Conservation (phyloP, 2,113 vertebrate genomes). For the Dascyllus trimaculatus region DNA sequence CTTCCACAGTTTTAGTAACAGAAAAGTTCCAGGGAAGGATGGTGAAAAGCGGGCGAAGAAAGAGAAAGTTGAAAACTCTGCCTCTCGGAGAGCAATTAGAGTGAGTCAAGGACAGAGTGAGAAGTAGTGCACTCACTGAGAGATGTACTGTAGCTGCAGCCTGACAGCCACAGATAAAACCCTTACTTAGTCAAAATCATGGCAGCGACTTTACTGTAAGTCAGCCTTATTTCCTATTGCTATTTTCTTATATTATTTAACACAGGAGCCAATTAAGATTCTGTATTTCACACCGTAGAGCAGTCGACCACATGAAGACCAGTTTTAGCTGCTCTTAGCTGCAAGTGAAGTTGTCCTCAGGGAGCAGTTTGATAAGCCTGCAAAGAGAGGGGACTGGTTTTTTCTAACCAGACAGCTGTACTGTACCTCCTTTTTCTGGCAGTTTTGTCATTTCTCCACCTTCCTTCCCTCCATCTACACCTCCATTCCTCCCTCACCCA, state of each 20-base stretch:
- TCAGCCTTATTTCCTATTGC: slow-evolving; percentile 33
- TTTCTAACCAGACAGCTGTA: slow-evolving; percentile 55
- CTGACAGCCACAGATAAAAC: slow-evolving; percentile 67
- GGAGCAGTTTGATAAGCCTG: slow-evolving; percentile 65
- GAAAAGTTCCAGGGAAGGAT: slow-evolving; percentile 10
- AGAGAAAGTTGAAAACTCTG: slow-evolving; percentile 26
- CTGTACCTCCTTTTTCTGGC: slow-evolving; percentile 39
- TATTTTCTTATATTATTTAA: slow-evolving; percentile 45
- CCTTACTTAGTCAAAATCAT: slow-evolving; percentile 54
- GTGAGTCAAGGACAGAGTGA: slow-evolving; percentile 30
- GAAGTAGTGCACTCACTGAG: slow-evolving; percentile 20
- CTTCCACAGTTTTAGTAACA: slow-evolving; percentile 5
- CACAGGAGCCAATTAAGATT: slow-evolving; percentile 43
- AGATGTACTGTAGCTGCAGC: slow-evolving; percentile 45
- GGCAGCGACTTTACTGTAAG: slow-evolving; percentile 33
- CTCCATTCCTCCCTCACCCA: slow-evolving; percentile 16
- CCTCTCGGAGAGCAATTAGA: slow-evolving; percentile 57
- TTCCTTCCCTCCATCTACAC: slow-evolving; percentile 26
- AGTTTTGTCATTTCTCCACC: slow-evolving; percentile 56
- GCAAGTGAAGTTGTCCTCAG: slow-evolving; percentile 46
- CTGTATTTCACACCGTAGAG: slow-evolving; percentile 40
- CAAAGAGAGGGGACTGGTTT: slow-evolving; percentile 42
- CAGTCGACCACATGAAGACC: slow-evolving; percentile 47
- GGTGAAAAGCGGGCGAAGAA: not conserved
- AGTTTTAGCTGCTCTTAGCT: slow-evolving; percentile 76